phyloP scores from a whole-genome alignment of 2,797 vertebrate species.

The Podargus strigoides region DNA sequence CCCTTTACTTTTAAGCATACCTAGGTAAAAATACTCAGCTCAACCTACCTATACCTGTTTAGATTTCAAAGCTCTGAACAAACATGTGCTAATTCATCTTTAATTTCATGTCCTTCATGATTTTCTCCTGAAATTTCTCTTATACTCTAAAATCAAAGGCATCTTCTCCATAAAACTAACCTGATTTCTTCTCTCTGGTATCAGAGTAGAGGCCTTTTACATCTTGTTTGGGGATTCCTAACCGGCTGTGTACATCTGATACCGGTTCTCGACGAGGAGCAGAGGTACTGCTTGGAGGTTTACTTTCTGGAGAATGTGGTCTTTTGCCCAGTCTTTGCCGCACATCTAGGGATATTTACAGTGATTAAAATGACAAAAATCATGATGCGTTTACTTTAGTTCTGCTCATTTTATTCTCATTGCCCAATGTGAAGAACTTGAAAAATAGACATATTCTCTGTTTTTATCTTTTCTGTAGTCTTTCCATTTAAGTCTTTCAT shows the following conservation, averaged over 20 bases:
- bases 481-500: not conserved
- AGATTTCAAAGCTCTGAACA: not conserved
- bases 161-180: conserved; percentile 63
- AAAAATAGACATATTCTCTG: not conserved
- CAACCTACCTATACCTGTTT: not conserved
- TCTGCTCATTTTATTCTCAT: not conserved
- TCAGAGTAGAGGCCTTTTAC: conserved; percentile 78
- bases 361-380: not conserved
- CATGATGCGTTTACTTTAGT: not conserved
- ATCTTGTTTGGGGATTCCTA: conserved; percentile 86
- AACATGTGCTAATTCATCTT: not conserved
- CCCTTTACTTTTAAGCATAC: not conserved
- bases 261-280: conserved; percentile 81
- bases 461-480: not conserved
- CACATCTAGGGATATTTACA: conserved; percentile 79
- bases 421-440: not conserved
- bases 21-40: not conserved
- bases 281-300: conserved; percentile 70
- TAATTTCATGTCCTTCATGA: not conserved
- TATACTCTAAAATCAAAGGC: not conserved
- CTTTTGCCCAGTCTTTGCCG: conserved; percentile 91
- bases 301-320: conserved; percentile 84
- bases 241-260: conserved; percentile 90
- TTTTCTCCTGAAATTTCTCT: not conserved
- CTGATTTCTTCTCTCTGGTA: conserved; percentile 87